Conservation (phyloP, 1,140 invertebrate species). For the Bombus affinis region DNA sequence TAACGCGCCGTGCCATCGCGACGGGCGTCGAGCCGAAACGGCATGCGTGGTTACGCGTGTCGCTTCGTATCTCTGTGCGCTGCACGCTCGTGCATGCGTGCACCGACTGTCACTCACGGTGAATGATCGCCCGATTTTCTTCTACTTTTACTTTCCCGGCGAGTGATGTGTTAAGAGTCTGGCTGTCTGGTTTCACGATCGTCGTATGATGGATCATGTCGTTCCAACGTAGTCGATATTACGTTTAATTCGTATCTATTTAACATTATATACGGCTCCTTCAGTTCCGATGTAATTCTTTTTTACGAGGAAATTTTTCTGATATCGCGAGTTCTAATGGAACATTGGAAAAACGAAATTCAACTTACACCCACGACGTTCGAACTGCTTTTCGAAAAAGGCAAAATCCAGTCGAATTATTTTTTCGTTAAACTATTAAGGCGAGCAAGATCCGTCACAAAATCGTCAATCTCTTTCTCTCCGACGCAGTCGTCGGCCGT, state of each 20-base stretch:
- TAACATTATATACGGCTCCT: neutral
- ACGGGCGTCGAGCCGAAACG: conserved; percentile 59
- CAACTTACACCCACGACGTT: no score
- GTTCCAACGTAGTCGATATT: neutral
- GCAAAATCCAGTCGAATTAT: no score
- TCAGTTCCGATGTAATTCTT: neutral
- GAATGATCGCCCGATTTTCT: conserved; percentile 10
- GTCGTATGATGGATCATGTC: no score
- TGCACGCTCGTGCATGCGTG: neutral
- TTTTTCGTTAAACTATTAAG: neutral
- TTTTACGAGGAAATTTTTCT: neutral
- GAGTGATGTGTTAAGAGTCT: neutral
- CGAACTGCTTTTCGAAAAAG: neutral
- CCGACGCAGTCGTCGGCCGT: neutral
- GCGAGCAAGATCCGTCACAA: neutral
- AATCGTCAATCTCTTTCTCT: neutral
- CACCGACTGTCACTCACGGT: neutral
- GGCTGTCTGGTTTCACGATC: neutral
- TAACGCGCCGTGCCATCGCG: conserved; percentile 47
- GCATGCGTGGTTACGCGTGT: conserved; percentile 5
- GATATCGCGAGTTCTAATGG: neutral
- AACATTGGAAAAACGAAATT: neutral
- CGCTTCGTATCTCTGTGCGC: neutral
- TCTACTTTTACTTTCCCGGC: no score
- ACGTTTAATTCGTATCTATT: neutral